Conservation (phyloP, 2,797 vertebrate species). For the Bucorvus abyssinicus region DNA sequence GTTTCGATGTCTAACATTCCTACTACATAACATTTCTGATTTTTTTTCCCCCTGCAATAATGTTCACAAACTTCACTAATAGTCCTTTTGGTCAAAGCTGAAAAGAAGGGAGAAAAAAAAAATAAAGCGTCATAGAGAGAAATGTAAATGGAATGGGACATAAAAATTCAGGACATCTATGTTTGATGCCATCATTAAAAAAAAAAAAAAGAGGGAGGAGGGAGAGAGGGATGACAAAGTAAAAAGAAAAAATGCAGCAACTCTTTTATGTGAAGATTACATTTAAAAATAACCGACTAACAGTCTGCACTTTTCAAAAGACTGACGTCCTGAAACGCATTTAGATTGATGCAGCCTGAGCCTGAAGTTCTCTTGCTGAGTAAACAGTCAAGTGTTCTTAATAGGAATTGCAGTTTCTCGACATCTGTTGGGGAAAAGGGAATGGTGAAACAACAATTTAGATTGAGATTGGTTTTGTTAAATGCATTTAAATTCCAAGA, state of each 20-base stretch:
- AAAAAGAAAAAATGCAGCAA: constrained; percentile 56
- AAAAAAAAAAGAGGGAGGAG: constrained; percentile 21
- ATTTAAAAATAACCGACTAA: constrained; percentile 80
- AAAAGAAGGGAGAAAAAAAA: background rate
- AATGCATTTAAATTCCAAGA: constrained; percentile 89
- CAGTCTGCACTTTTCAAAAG: constrained; percentile 78
- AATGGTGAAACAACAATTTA: constrained; percentile 84
- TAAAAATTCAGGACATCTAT: constrained; percentile 62
- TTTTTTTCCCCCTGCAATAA: background rate
- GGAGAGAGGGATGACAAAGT: constrained; percentile 63
- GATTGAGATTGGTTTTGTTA: constrained; percentile 87
- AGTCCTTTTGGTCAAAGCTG: background rate
- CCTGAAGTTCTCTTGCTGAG: constrained; percentile 81
- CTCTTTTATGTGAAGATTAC: constrained; percentile 81
- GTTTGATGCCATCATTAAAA: constrained; percentile 54
- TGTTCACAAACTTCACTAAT: background rate
- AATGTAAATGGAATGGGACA: constrained; percentile 19
- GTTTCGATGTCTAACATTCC: constrained; percentile 20
- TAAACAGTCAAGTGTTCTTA: constrained; percentile 86
- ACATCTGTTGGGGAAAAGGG: constrained; percentile 86
- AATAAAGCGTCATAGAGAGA: background rate
- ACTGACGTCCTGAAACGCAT: constrained; percentile 80
- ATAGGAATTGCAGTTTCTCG: constrained; percentile 84
- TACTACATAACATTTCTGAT: background rate
- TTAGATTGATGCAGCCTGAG: constrained; percentile 81